phyloP scores from a whole-genome alignment of 2,888 invertebrate species.

The Agapetus fuscipes region DNA sequence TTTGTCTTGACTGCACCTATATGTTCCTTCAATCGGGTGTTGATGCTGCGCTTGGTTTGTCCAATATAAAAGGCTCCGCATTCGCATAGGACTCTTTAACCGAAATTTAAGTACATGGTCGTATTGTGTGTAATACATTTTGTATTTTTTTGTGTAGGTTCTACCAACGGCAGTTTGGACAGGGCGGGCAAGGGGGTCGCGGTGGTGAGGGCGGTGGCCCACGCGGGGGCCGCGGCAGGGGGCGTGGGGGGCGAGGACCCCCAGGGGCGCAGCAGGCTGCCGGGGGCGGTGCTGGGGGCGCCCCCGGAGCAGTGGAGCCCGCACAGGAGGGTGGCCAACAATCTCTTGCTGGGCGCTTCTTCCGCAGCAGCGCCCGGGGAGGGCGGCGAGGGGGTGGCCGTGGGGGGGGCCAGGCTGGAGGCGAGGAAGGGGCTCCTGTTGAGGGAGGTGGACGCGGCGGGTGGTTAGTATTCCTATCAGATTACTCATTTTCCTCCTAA shows the following conservation, averaged over 20 bases:
- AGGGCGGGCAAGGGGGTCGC: slow-evolving; percentile 29
- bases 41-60: no score
- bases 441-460: slow-evolving; percentile 29
- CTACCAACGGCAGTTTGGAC: slow-evolving; percentile 31
- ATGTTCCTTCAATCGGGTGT: no score
- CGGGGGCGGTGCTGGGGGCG: slow-evolving; percentile 28
- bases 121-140: background rate
- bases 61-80: no score
- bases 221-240: slow-evolving; percentile 40
- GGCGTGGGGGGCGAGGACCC: slow-evolving; percentile 34
- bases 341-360: slow-evolving; percentile 53
- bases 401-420: slow-evolving; percentile 24
- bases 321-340: slow-evolving; percentile 35
- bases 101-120: background rate
- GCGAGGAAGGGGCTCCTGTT: slow-evolving; percentile 50
- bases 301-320: slow-evolving; percentile 32
- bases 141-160: slow-evolving; percentile 27
- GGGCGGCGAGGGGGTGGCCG: slow-evolving; percentile 42
- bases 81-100: no score
- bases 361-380: slow-evolving; percentile 67
- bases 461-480: no score
- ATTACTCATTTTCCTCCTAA: background rate
- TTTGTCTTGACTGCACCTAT: no score
- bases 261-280: slow-evolving; percentile 40
- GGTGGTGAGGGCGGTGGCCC: slow-evolving; percentile 38